Percentiles rank a stretch among this genome's conserved stretches.
These are phyloP conservation scores for Notechis scutatus DNA, from an alignment of 2,113 vertebrate genomes.

Conservation along the genomic window DNA sequence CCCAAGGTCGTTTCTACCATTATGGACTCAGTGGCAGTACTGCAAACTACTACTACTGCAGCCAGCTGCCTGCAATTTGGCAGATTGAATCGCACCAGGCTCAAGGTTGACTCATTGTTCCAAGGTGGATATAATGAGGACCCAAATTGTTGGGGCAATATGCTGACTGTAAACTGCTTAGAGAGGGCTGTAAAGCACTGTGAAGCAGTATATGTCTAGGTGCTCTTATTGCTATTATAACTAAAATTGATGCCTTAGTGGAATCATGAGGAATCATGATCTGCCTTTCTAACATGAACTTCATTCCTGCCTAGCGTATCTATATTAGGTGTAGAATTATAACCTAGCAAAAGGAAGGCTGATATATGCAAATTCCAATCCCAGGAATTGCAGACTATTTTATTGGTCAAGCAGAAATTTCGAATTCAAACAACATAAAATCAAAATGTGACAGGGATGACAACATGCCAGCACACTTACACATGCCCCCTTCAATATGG, in stretches of 20 bases:
- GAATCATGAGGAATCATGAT: neutral
- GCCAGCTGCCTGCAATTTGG: too few species aligned
- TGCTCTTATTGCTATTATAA: neutral
- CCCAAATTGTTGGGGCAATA: too few species aligned
- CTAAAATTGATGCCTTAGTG: neutral
- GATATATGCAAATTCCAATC: neutral
- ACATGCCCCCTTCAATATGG: neutral
- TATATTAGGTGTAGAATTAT: neutral
- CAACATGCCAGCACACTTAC: neutral
- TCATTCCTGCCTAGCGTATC: neutral
- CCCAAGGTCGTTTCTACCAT: neutral
- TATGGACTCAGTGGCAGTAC: neutral
- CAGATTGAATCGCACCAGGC: too few species aligned
- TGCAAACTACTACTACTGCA: too few species aligned
- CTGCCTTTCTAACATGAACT: neutral
- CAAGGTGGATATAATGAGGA: too few species aligned
- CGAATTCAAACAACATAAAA: neutral
- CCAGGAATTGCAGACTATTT: neutral
- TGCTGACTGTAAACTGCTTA: too few species aligned
- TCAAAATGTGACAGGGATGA: neutral
- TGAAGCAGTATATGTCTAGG: too few species aligned
- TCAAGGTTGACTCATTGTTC: too few species aligned
- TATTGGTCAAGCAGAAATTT: neutral
- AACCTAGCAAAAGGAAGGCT: neutral
- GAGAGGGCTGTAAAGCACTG: too few species aligned